A percentile compares a stretch with the other conserved stretches of the same genome.
Conservation (phyloP, 2,888 invertebrate genomes). For the Eremobia ochroleuca region DNA sequence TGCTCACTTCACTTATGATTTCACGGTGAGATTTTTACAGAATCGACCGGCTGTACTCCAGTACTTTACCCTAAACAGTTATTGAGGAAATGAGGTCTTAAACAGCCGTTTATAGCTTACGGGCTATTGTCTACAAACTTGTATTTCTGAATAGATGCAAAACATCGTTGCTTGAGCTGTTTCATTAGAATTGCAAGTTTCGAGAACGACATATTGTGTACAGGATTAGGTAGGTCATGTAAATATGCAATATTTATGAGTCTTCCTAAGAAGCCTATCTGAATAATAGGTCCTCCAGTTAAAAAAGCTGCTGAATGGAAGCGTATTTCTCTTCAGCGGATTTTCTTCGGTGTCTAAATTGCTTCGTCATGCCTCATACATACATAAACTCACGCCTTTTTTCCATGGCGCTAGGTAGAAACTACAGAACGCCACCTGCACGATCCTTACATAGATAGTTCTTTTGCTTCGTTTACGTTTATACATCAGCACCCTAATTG, state of each 20-base stretch:
- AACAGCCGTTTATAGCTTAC: slow-evolving; percentile 14
- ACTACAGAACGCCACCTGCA: not conserved
- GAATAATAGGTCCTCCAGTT: not conserved
- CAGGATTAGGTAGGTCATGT: not conserved
- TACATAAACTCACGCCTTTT: not conserved
- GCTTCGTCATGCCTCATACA: not conserved
- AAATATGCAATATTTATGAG: not conserved
- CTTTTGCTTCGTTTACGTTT: too few species aligned
- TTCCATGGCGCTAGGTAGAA: not conserved
- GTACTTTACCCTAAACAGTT: slow-evolving; percentile 24
- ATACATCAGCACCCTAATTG: too few species aligned
- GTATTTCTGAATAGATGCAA: slow-evolving; percentile 32
- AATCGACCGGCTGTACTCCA: too few species aligned
- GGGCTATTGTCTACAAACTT: slow-evolving; percentile 37
- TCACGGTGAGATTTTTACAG: too few species aligned
- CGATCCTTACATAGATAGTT: too few species aligned
- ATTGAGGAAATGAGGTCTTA: slow-evolving; percentile 42
- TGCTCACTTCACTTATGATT: too few species aligned
- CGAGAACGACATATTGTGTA: not conserved
- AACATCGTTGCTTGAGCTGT: not conserved
- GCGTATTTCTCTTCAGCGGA: not conserved
- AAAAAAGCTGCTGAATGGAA: not conserved
- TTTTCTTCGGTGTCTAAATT: too few species aligned
- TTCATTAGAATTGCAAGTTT: slow-evolving; percentile 22
- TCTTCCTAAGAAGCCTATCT: not conserved